phyloP scores from a whole-genome alignment of 1,140 invertebrate genomes.

The Penaeus japonicus region DNA sequence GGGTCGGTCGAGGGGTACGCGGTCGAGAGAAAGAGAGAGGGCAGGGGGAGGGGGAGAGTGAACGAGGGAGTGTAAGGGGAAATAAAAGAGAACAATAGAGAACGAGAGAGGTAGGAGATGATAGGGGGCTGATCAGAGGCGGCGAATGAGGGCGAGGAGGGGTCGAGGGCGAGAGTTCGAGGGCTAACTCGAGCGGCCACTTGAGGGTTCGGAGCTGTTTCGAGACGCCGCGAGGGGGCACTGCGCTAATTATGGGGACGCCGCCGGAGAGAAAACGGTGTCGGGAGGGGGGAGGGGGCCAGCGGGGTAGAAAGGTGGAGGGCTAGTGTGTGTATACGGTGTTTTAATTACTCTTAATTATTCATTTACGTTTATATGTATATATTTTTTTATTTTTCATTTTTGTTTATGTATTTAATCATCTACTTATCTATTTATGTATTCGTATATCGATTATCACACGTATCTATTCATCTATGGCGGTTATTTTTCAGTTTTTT shows the following conservation, averaged over 20 bases:
- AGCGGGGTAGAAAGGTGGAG: background rate
- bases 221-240: background rate
- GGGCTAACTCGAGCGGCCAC: background rate
- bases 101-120: background rate
- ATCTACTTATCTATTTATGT: no score
- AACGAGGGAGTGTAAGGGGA: background rate
- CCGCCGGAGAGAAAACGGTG: background rate
- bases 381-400: no score
- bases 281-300: background rate
- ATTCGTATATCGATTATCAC: no score
- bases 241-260: background rate
- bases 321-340: background rate
- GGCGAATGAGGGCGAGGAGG: background rate
- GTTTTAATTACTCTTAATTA: background rate
- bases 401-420: no score
- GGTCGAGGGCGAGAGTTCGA: background rate
- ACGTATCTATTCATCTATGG: no score
- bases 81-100: background rate
- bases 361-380: background rate
- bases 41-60: background rate
- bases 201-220: background rate
- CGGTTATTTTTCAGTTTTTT: no score
- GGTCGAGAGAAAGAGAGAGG: background rate
- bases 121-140: background rate
- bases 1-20: background rate